These are phyloP conservation scores for Apotomis betuletana DNA, from an alignment of 2,888 invertebrate genomes.

Conservation along the genomic window DNA sequence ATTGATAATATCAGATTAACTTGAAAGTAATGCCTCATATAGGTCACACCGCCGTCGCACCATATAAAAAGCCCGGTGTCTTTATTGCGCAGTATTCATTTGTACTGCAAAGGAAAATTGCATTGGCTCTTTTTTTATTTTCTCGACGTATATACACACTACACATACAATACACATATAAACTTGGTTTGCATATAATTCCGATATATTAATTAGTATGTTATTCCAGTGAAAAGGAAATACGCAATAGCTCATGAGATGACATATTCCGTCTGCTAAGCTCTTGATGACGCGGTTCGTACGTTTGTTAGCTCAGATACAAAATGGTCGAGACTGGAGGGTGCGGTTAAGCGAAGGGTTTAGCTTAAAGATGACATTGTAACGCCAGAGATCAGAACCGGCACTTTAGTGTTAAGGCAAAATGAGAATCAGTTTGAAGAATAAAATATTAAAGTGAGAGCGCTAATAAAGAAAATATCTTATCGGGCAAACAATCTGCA, in stretches of 20 bases:
- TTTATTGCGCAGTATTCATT: no score
- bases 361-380: conserved; percentile 20
- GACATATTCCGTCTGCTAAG: conserved; percentile 1
- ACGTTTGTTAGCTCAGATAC: conserved; percentile 14
- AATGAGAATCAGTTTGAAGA: background rate
- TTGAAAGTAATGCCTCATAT: no score
- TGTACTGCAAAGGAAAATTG: no score
- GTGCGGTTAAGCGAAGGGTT: conserved; percentile 23
- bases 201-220: no score
- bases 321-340: conserved; percentile 21
- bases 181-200: no score
- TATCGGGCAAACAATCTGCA: no score
- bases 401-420: conserved; percentile 11
- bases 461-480: background rate
- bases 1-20: no score
- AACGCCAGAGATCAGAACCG: conserved; percentile 16
- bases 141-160: no score
- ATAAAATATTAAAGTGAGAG: conserved; percentile 1
- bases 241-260: background rate
- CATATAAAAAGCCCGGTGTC: no score
- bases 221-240: background rate
- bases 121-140: no score
- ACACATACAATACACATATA: no score
- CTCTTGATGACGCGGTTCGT: conserved; percentile 12
- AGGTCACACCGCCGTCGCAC: no score